Percentiles rank a stretch among this genome's conserved stretches.
Evolutionary conservation across 1,140 invertebrate genomes (phyloP).

Genomic region (Hyles vespertilio): DNA sequence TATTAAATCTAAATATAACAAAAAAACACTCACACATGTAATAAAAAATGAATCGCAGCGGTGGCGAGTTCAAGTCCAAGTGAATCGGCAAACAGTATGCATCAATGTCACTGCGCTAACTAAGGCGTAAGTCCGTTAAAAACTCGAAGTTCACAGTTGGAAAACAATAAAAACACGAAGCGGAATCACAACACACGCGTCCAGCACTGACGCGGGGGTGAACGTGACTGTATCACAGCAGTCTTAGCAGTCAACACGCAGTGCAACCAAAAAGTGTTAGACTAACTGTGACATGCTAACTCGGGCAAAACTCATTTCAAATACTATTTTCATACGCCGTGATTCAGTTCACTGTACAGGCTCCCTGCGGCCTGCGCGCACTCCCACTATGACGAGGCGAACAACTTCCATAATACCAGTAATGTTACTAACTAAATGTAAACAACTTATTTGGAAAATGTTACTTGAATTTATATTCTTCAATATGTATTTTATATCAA

Average conservation of each 20-base stretch:
- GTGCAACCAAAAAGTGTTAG: constrained; percentile 21
- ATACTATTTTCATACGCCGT: constrained; percentile 3
- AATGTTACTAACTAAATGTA: too few relatives aligned
- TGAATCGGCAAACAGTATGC: constrained; percentile 17
- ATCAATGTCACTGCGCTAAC: constrained; percentile 22
- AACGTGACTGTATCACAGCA: constrained; percentile 38
- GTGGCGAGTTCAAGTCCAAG: constrained; percentile 15
- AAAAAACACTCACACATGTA: constrained; percentile 23
- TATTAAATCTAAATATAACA: constrained; percentile 11
- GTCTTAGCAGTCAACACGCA: constrained; percentile 7
- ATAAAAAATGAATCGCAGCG: constrained; percentile 4
- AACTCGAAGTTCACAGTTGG: constrained; percentile 28
- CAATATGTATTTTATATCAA: too few relatives aligned
- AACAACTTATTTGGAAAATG: too few relatives aligned
- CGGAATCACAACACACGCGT: constrained; percentile 31
- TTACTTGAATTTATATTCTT: too few relatives aligned
- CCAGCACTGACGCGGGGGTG: constrained; percentile 31
- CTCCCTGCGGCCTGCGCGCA: too few relatives aligned
- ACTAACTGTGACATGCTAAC: constrained; percentile 17
- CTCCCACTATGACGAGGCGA: too few relatives aligned
- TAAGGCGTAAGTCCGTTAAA: constrained; percentile 8
- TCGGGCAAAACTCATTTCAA: not conserved
- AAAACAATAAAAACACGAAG: constrained; percentile 17
- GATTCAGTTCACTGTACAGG: not conserved
- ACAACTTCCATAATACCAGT: too few relatives aligned